phyloP scores from a whole-genome alignment of 2,888 invertebrate genomes.

The Cephus spinipes region DNA sequence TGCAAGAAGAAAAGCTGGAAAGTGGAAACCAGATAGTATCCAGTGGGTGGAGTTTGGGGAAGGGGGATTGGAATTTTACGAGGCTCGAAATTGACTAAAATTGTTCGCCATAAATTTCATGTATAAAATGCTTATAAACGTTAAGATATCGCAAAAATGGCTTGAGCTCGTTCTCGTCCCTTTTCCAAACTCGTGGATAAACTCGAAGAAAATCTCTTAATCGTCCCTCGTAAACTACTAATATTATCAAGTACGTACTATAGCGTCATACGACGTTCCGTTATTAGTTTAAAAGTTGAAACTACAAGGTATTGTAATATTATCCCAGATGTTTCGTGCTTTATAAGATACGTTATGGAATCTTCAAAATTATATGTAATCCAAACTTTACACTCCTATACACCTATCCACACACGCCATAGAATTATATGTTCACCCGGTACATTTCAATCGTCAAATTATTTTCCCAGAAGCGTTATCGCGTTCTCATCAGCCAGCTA shows the following conservation, averaged over 20 bases:
- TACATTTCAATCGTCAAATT: not conserved
- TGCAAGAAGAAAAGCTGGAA: constrained; percentile 8
- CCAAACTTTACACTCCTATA: not conserved
- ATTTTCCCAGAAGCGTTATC: not conserved
- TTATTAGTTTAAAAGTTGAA: not conserved
- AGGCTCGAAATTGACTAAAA: constrained; percentile 8
- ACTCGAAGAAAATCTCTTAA: constrained; percentile 3
- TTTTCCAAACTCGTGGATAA: not conserved
- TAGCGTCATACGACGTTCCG: not conserved
- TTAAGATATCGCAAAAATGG: not conserved
- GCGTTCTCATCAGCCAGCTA: not conserved
- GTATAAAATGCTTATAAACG: constrained; percentile 6
- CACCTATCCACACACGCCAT: not conserved
- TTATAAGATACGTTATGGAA: not conserved
- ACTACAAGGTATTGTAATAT: not conserved
- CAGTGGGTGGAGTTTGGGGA: not conserved
- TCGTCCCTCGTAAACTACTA: not conserved
- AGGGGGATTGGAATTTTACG: not conserved
- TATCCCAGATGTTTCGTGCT: not conserved
- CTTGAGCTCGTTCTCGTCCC: not conserved
- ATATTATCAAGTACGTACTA: not conserved
- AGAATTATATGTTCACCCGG: not conserved
- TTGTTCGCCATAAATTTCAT: constrained; percentile 6
- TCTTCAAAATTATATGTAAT: not conserved
- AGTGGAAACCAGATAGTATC: constrained; percentile 12